Percentiles rank a stretch among this genome's conserved stretches.
Evolutionary conservation across 2,797 vertebrate species (phyloP).

Genomic region (Tadarida brasiliensis): DNA sequence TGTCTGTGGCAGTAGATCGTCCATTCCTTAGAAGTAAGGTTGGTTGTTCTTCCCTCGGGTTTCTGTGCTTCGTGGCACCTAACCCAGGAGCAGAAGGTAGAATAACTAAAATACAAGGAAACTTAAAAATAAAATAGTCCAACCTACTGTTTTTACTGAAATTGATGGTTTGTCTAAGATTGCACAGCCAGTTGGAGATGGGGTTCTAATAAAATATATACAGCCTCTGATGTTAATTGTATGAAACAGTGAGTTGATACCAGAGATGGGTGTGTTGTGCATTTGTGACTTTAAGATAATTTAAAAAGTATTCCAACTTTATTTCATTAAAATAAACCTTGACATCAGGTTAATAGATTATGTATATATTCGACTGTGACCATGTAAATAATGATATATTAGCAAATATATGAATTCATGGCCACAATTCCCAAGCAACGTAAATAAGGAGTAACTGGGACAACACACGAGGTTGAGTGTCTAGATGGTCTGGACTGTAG

Average conservation of each 20-base stretch:
- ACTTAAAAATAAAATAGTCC: background rate
- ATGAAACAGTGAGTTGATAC: background rate
- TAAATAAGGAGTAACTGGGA: background rate
- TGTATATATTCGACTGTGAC: background rate
- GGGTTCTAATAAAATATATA: background rate
- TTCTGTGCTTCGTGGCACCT: background rate
- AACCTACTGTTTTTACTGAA: background rate
- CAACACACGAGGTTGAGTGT: background rate
- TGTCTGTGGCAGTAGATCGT: background rate
- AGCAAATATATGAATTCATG: background rate
- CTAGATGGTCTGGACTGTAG: background rate
- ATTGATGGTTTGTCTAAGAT: background rate
- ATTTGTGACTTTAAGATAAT: background rate
- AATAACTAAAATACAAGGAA: background rate
- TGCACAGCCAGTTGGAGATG: background rate
- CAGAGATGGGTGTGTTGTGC: background rate
- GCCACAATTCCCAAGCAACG: background rate
- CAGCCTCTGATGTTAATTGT: background rate
- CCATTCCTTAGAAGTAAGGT: background rate
- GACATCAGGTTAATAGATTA: background rate
- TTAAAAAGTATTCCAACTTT: background rate
- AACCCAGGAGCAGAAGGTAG: background rate
- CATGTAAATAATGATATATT: background rate
- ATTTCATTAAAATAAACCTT: conserved; percentile 14
- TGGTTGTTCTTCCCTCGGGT: background rate